Base-by-base conservation (phyloP, 2,797 vertebrate genomes). In the Tinamus major region DNA sequence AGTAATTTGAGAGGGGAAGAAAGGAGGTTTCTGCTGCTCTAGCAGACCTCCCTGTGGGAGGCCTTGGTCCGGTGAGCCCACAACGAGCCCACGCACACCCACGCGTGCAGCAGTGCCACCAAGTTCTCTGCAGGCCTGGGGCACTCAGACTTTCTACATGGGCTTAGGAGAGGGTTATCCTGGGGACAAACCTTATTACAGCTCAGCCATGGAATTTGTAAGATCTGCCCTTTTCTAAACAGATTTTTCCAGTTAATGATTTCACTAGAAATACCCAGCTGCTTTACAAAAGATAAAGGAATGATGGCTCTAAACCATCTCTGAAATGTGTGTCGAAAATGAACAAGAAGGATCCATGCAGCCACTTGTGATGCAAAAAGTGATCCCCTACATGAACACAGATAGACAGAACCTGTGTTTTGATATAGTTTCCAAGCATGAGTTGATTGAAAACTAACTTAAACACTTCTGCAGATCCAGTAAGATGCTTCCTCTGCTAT, bases 41-140 rank as follows among this genome's bases (percentile, higher is more conserved):
- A 59, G 35, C 68, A 88, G 87, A 79, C 15, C 29, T 63, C 82
- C 53, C 19, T 5, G 37, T 56, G 55, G 13, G 53, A 53, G 69
- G 63, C 53, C 68, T 72, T 31, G 82, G 74, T 67, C 72, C 58
- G 9, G 16, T 27, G 49, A 72, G 63, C 14, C 62, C 9, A 0
- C 3, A 8, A 24, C 7, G 49, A 51, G 49, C 49, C 24, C 3
- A 1, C 44, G 2, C 1, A 39, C 11, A 0, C 61, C 74, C 85
- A 63, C 89, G 9, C 0, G 1, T 0, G 0, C 1, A 13, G 35
- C 76, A 83, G n/a, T 75, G 48, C 19, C 85, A 74, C 51, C 78
- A 59, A 2, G 7, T 46, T 37, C 58, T 64, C 68, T 59, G 83
- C 83, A 94, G 44, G 75, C 58, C n/a, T 26, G 53, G 21, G 27